Conservation (phyloP, 2,113 vertebrate species). For the Labrus mixtus region DNA sequence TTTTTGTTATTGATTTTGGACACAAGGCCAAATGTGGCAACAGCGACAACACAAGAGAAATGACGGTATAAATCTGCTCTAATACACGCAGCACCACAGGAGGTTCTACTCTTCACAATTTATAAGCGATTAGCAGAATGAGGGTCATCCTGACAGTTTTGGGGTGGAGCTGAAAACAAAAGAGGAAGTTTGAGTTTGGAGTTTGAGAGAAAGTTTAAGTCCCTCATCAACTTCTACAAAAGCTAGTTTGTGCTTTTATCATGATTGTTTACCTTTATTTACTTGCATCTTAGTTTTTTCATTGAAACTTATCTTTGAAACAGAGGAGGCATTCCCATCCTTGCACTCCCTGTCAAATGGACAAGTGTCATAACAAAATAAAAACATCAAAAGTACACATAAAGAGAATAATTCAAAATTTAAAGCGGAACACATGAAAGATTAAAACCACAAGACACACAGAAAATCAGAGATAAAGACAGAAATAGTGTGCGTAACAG, state of each 20-base stretch:
- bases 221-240: neutral
- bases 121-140: neutral
- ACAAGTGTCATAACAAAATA: too few species aligned
- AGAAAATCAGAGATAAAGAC: neutral
- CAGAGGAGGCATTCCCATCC: too few species aligned
- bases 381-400: neutral
- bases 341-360: too few species aligned
- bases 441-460: neutral
- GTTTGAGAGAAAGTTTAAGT: neutral
- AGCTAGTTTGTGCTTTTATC: too few species aligned
- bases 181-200: neutral
- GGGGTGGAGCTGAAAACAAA: neutral
- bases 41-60: constrained; percentile 49
- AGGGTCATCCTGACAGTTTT: neutral
- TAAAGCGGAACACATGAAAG: neutral
- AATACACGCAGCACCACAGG: constrained; percentile 21
- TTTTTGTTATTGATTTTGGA: constrained; percentile 70
- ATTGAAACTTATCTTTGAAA: too few species aligned
- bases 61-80: constrained; percentile 59
- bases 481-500: neutral
- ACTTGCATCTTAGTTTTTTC: too few species aligned
- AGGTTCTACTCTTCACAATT: constrained; percentile 41
- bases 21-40: constrained; percentile 66
- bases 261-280: too few species aligned
- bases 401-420: neutral